Percentiles rank a stretch among this genome's conserved stretches.
Evolutionary conservation across 1,140 invertebrate species (phyloP).

Genomic region (Bombus consobrinus): DNA sequence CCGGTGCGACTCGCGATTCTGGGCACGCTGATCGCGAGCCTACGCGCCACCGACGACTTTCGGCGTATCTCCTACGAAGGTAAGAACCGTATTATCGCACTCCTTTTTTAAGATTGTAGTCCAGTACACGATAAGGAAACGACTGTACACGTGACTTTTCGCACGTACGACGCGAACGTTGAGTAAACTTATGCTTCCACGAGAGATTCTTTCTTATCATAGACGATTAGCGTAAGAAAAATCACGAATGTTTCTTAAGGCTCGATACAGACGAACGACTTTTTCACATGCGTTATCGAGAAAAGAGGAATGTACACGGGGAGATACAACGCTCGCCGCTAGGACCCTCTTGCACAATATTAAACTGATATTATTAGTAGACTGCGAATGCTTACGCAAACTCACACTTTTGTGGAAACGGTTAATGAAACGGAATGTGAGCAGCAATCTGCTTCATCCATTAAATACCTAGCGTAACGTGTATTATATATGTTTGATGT

Average conservation of each 20-base stretch:
- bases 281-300: background rate
- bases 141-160: background rate
- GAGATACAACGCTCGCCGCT: too few species aligned
- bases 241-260: background rate
- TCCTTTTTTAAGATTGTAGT: background rate
- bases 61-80: slow-evolving; percentile 77
- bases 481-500: too few species aligned
- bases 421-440: background rate
- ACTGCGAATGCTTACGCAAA: background rate
- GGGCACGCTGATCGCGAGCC: slow-evolving; percentile 45
- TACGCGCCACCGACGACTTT: slow-evolving; percentile 71
- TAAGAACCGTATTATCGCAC: slow-evolving; percentile 53
- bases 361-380: background rate
- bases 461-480: too few species aligned
- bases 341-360: background rate
- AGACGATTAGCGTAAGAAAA: background rate
- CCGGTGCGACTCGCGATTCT: slow-evolving; percentile 46
- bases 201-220: background rate
- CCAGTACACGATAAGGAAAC: background rate
- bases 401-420: background rate
- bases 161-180: background rate
- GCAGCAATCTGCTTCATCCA: too few species aligned
- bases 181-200: background rate
- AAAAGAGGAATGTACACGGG: background rate
- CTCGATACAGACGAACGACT: background rate